A percentile compares a stretch with the other conserved stretches of the same genome.
These are phyloP conservation scores for Phyllopteryx taeniolatus DNA, from an alignment of 2,113 vertebrate species.

Conservation along the genomic window DNA sequence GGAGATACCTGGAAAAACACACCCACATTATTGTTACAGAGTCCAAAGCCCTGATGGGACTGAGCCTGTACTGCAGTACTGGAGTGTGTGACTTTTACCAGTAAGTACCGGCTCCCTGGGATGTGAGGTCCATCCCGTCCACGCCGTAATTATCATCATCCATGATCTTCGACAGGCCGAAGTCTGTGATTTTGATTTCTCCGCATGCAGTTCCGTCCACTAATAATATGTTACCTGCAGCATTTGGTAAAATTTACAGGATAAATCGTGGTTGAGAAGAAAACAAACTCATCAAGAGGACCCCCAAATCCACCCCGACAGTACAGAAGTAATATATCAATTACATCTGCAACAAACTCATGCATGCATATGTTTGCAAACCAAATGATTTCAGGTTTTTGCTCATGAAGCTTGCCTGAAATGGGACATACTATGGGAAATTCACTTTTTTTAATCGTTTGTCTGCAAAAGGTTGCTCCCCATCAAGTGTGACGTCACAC, in stretches of 20 bases:
- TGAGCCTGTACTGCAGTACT: neutral
- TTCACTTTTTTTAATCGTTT: too few relatives aligned
- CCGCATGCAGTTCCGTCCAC: conserved; percentile 97
- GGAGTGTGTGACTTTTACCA: conserved; percentile 75
- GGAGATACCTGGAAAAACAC: conserved; percentile 84
- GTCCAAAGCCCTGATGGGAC: neutral
- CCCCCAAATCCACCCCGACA: too few relatives aligned
- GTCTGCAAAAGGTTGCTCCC: too few relatives aligned
- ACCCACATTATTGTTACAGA: neutral
- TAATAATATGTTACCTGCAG: conserved; percentile 91
- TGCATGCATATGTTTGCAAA: too few relatives aligned
- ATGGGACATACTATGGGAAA: too few relatives aligned
- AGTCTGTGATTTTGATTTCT: conserved; percentile 99
- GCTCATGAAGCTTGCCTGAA: too few relatives aligned
- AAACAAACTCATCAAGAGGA: neutral
- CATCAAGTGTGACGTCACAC: too few relatives aligned
- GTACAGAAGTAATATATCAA: too few relatives aligned
- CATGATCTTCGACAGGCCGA: conserved; percentile 98
- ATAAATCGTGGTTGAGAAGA: neutral
- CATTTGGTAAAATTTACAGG: neutral
- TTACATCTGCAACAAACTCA: too few relatives aligned
- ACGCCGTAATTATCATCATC: conserved; percentile 99
- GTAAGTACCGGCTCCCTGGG: conserved; percentile 97
- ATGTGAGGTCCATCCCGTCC: conserved; percentile 98
- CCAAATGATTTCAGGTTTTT: too few relatives aligned